Evolutionary conservation across 2,113 vertebrate genomes (phyloP).

Genomic region (Nycticebus coucang): DNA sequence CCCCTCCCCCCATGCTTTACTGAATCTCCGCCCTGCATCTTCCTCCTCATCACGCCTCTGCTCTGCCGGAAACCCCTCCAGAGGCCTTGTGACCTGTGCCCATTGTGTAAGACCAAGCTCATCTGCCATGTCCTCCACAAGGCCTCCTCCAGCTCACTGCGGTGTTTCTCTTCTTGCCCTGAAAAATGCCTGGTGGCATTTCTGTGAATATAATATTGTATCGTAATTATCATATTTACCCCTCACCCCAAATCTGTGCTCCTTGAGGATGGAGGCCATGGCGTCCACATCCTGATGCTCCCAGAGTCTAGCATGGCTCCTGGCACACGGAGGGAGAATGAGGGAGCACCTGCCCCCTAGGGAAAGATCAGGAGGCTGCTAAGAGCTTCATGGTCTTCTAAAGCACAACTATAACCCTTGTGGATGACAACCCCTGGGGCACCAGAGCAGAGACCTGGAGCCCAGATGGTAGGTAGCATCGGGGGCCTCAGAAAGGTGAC

Average conservation of each 20-base stretch:
- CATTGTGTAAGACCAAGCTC: neutral
- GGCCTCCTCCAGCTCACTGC: neutral
- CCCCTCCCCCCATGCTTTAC: too few relatives aligned
- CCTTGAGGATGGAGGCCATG: rapidly evolving
- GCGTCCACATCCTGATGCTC: rapidly evolving
- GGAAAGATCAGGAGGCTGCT: neutral
- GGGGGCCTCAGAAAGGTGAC: rapidly evolving
- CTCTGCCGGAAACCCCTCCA: too few relatives aligned
- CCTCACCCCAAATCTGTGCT: rapidly evolving
- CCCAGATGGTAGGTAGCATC: neutral
- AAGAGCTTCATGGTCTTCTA: neutral
- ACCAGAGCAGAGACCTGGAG: rapidly evolving
- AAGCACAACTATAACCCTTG: neutral
- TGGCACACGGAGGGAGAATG: neutral
- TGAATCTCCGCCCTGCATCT: too few relatives aligned
- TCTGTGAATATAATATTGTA: rapidly evolving
- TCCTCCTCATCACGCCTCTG: rapidly evolving
- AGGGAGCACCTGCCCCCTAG: neutral
- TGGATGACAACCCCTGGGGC: neutral
- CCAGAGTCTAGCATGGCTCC: neutral
- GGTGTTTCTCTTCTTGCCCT: neutral
- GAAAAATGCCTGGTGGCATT: neutral
- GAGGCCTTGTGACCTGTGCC: neutral
- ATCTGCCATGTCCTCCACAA: neutral
- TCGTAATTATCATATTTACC: too few relatives aligned